A percentile compares a stretch with the other conserved stretches of the same genome.
Conservation (phyloP, 2,113 vertebrate genomes). For the Terrapene triunguis region DNA sequence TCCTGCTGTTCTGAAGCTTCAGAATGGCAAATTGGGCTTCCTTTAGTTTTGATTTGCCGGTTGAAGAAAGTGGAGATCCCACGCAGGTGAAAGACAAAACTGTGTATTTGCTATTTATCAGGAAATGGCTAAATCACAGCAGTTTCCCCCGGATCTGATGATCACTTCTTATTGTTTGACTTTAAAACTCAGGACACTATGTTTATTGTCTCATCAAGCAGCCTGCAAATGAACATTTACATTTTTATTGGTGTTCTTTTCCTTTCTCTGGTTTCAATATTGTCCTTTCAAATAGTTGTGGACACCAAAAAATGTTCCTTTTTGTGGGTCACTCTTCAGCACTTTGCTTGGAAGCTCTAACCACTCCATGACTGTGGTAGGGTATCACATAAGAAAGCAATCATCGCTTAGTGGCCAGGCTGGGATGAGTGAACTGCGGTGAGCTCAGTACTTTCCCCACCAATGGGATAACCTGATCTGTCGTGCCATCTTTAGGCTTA, state of each 20-base stretch:
- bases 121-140: slow-evolving; percentile 51
- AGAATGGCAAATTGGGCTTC: slow-evolving; percentile 3
- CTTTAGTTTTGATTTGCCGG: slow-evolving; percentile 26
- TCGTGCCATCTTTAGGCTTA: fast-evolving
- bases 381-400: slow-evolving; percentile 20
- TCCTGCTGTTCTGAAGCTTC: slow-evolving; percentile 48
- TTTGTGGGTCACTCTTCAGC: slow-evolving; percentile 17
- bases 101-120: slow-evolving; percentile 39
- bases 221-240: slow-evolving; percentile 41
- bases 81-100: slow-evolving; percentile 20
- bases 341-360: slow-evolving; percentile 19
- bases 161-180: slow-evolving; percentile 21
- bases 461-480: background rate
- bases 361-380: background rate
- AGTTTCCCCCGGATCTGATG: slow-evolving; percentile 5
- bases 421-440: background rate
- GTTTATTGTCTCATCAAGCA: slow-evolving; percentile 32
- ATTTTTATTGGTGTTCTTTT: slow-evolving; percentile 26
- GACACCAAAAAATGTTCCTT: background rate
- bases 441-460: background rate
- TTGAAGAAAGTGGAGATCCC: slow-evolving; percentile 1
- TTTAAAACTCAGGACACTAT: background rate
- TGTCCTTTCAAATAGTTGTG: background rate
- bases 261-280: slow-evolving; percentile 21
- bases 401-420: background rate